These are phyloP conservation scores for Myopa tessellatipennis DNA, from an alignment of 2,888 invertebrate species.

Conservation along the genomic window DNA sequence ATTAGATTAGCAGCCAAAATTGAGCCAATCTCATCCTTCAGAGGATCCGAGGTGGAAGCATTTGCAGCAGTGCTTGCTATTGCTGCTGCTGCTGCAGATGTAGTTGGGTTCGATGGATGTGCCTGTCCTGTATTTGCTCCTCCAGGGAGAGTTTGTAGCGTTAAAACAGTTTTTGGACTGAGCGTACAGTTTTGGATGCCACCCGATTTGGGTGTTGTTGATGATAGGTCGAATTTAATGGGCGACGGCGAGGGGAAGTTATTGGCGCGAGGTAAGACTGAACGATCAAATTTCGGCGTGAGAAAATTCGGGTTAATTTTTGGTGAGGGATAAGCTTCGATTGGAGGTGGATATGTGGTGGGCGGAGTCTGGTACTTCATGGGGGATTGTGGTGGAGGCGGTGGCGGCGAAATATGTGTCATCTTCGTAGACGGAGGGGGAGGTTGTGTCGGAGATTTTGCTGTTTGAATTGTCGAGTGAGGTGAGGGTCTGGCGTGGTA, in stretches of 20 bases:
- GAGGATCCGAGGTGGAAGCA: constrained; percentile 55
- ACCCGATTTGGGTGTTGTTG: constrained; percentile 40
- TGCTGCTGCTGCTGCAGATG: constrained; percentile 37
- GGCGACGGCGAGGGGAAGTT: constrained; percentile 59
- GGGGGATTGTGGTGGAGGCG: constrained; percentile 52
- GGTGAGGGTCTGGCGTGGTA: constrained; percentile 58
- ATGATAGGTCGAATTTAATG: constrained; percentile 57
- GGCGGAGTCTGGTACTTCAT: constrained; percentile 64
- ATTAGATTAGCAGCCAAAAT: constrained; percentile 66
- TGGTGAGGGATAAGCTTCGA: constrained; percentile 67
- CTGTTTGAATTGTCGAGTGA: constrained; percentile 47
- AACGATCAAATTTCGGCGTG: constrained; percentile 66
- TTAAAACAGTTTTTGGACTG: constrained; percentile 50
- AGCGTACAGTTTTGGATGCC: constrained; percentile 44
- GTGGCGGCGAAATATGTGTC: constrained; percentile 44
- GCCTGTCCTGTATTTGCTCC: constrained; percentile 19
- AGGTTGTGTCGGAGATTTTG: constrained; percentile 47
- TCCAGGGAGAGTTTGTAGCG: constrained; percentile 18
- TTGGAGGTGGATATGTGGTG: constrained; percentile 64
- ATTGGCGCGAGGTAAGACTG: constrained; percentile 56
- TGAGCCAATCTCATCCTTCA: constrained; percentile 65
- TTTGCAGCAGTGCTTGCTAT: constrained; percentile 41
- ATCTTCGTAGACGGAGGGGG: constrained; percentile 41
- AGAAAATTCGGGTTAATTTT: constrained; percentile 67
- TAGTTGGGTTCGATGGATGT: constrained; percentile 17